These are phyloP conservation scores for Machimus rusticus DNA, from an alignment of 2,888 invertebrate genomes.

Conservation along the genomic window DNA sequence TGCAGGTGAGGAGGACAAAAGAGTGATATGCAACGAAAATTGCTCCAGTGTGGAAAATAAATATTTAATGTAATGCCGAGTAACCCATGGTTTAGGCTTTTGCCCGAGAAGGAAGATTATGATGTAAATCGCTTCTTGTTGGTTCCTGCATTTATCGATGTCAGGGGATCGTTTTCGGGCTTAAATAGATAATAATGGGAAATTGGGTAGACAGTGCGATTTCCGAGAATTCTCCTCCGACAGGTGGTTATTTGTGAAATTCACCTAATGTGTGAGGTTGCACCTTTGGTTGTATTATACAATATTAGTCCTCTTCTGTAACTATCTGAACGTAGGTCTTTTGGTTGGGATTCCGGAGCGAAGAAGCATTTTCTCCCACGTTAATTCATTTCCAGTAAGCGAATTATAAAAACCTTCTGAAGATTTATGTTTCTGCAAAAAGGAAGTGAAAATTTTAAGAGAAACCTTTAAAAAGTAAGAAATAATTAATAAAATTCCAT, in stretches of 20 bases:
- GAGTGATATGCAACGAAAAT: conserved; percentile 6
- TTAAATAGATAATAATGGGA: background rate
- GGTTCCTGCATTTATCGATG: background rate
- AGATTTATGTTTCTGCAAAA: too few relatives aligned
- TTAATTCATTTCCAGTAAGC: too few relatives aligned
- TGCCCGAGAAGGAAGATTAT: background rate
- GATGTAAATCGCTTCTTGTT: background rate
- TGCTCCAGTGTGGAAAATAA: conserved; percentile 2
- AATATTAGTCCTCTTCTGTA: too few relatives aligned
- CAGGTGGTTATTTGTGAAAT: background rate
- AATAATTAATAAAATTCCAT: too few relatives aligned
- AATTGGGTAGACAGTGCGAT: background rate
- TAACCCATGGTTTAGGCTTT: background rate
- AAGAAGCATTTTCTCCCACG: too few relatives aligned
- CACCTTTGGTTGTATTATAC: too few relatives aligned
- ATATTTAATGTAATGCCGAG: conserved; percentile 8
- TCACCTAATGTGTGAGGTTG: background rate
- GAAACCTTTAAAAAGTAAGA: too few relatives aligned
- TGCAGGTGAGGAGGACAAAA: background rate
- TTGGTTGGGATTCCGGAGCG: too few relatives aligned
- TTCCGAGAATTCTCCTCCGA: background rate
- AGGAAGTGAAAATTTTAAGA: too few relatives aligned
- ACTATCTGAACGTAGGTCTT: too few relatives aligned
- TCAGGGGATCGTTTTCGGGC: background rate
- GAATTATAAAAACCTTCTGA: too few relatives aligned